Evolutionary conservation across 2,888 invertebrate genomes (phyloP).

Genomic region (Drosophila flavopinicola): DNA sequence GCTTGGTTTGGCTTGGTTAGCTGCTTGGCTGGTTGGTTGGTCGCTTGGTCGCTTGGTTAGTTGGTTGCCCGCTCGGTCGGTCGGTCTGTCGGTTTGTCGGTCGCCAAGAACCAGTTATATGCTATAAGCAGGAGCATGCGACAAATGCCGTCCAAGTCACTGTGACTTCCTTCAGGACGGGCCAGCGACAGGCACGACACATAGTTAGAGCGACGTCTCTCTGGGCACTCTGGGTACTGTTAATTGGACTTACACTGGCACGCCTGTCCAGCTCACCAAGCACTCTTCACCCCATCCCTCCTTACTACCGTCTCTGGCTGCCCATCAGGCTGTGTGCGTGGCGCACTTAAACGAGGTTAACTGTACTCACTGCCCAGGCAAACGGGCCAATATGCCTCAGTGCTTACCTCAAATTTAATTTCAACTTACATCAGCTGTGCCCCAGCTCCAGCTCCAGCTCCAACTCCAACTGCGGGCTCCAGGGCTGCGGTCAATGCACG

Average conservation of each 20-base stretch:
- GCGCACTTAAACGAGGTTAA: slow-evolving; percentile 79
- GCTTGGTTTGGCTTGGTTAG: slow-evolving; percentile 22
- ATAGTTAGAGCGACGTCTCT: slow-evolving; percentile 49
- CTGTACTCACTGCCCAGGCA: slow-evolving; percentile 67
- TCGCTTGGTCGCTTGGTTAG: slow-evolving; percentile 14
- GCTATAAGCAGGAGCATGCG: slow-evolving; percentile 79
- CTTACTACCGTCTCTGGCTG: slow-evolving; percentile 4
- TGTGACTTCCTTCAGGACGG: slow-evolving; percentile 74
- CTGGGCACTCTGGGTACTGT: slow-evolving; percentile 64
- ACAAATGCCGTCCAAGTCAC: slow-evolving; percentile 71
- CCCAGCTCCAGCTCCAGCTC: slow-evolving; percentile 36
- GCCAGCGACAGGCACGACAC: slow-evolving; percentile 52
- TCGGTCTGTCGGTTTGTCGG: slow-evolving; percentile 55
- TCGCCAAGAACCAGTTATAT: slow-evolving; percentile 78
- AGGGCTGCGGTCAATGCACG: slow-evolving; percentile 77
- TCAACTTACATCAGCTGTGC: slow-evolving; percentile 67
- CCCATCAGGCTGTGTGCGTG: slow-evolving; percentile 62
- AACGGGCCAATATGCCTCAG: slow-evolving; percentile 31
- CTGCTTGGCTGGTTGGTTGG: slow-evolving; percentile 9
- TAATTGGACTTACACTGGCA: slow-evolving; percentile 70
- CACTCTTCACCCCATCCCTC: slow-evolving; percentile 1
- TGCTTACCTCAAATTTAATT: slow-evolving; percentile 71
- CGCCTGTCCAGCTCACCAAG: slow-evolving; percentile 39
- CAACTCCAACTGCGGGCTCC: too few relatives aligned
- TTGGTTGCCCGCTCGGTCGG: slow-evolving; percentile 41